phyloP scores from a whole-genome alignment of 2,888 invertebrate species.

The Agriotes lineatus region DNA sequence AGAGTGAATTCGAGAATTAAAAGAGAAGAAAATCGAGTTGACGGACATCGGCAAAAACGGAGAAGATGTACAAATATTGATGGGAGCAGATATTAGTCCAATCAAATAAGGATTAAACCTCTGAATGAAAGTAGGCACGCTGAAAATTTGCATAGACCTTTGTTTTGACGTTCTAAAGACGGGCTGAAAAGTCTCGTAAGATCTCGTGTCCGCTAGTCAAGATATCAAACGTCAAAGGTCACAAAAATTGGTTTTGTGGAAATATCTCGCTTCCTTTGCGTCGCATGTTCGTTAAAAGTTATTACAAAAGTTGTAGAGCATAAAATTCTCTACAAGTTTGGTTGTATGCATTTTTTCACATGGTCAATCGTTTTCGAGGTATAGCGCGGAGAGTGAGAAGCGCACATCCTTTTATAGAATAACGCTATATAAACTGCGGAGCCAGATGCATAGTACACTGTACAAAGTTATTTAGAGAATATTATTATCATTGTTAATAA shows the following conservation, averaged over 20 bases:
- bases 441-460: no score
- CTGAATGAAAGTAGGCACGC: no score
- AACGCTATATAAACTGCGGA: not conserved
- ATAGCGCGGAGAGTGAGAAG: constrained; percentile 39
- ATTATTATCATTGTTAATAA: not conserved
- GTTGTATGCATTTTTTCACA: no score
- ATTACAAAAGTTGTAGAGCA: constrained; percentile 23
- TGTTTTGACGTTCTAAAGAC: not conserved
- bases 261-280: constrained; percentile 18
- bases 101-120: not conserved
- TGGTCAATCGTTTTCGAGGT: not conserved
- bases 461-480: not conserved
- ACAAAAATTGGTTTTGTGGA: constrained; percentile 17
- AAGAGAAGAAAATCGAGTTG: no score
- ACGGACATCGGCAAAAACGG: no score
- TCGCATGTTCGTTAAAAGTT: constrained; percentile 1
- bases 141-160: constrained; percentile 8
- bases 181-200: not conserved
- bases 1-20: no score
- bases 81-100: no score
- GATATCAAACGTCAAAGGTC: constrained; percentile 19
- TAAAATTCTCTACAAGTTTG: constrained; percentile 15
- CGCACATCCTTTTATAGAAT: constrained; percentile 40
- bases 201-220: constrained; percentile 9
- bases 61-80: no score